Evolutionary conservation across 2,888 invertebrate genomes (phyloP).

Genomic region (Caenorhabditis afra): DNA sequence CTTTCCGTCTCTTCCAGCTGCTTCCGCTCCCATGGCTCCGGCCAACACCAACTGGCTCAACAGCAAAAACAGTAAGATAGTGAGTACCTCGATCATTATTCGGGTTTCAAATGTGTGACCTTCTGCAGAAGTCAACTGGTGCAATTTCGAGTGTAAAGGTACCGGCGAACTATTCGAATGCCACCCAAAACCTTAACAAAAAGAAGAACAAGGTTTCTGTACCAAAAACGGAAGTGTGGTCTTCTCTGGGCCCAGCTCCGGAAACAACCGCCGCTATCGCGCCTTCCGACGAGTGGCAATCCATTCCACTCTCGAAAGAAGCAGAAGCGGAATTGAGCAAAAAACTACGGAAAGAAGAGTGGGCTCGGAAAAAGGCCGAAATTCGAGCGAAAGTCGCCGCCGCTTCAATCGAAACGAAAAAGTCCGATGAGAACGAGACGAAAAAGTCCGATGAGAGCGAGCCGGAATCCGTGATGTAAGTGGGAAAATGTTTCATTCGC

Average conservation of each 20-base stretch:
- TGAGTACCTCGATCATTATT: slow-evolving; percentile 11
- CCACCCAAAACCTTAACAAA: slow-evolving; percentile 38
- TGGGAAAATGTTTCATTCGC: not conserved
- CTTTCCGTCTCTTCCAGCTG: slow-evolving; percentile 48
- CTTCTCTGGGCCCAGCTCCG: slow-evolving; percentile 44
- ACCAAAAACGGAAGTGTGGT: slow-evolving; percentile 58
- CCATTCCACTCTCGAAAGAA: slow-evolving; percentile 57
- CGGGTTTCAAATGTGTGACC: not conserved
- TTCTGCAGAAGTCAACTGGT: slow-evolving; percentile 33
- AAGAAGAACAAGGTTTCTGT: slow-evolving; percentile 48
- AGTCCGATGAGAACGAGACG: not conserved
- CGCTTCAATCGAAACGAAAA: slow-evolving; percentile 22
- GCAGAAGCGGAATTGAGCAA: slow-evolving; percentile 49
- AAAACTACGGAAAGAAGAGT: slow-evolving; percentile 43
- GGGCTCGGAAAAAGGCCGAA: slow-evolving; percentile 57
- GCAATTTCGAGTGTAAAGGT: slow-evolving; percentile 44
- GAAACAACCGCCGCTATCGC: not conserved
- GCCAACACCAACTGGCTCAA: slow-evolving; percentile 48
- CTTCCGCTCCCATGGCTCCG: slow-evolving; percentile 45
- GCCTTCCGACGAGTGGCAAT: slow-evolving; percentile 31
- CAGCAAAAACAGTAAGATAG: slow-evolving; percentile 46
- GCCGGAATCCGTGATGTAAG: not conserved
- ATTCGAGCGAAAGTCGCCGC: slow-evolving; percentile 51
- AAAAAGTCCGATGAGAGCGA: not conserved
- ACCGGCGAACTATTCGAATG: slow-evolving; percentile 48